These are phyloP conservation scores for Sinocyclocheilus grahami DNA, from an alignment of 2,113 vertebrate genomes.

Conservation along the genomic window DNA sequence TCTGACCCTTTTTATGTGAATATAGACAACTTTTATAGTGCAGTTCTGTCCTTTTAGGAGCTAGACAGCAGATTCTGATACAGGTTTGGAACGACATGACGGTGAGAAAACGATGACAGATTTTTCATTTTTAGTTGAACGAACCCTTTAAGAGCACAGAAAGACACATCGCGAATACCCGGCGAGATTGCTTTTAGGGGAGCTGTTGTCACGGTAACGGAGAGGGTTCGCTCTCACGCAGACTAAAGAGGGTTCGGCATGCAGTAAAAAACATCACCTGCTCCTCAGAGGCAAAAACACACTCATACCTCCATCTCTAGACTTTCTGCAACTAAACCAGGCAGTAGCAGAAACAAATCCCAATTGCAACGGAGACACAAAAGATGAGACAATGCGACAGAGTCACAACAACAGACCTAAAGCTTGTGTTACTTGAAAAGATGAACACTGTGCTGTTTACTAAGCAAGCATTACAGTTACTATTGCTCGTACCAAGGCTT, in stretches of 20 bases:
- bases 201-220: constrained; percentile 50
- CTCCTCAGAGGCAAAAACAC: constrained; percentile 7
- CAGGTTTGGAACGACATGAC: constrained; percentile 63
- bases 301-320: constrained; percentile 5
- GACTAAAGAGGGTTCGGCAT: constrained; percentile 3
- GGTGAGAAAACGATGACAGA: background rate
- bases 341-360: background rate
- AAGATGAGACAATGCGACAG: background rate
- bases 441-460: background rate
- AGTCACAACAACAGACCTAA: background rate
- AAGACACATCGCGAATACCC: constrained; percentile 30
- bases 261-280: constrained; percentile 22
- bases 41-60: background rate
- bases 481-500: background rate
- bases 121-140: constrained; percentile 12
- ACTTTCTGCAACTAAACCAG: constrained; percentile 14
- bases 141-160: constrained; percentile 4
- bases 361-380: background rate
- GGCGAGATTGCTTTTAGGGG: constrained; percentile 46
- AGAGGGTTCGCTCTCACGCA: background rate
- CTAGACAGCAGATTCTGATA: constrained; percentile 67
- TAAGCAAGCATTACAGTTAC: background rate
- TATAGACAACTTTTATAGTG: background rate
- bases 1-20: background rate
- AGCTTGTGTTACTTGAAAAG: background rate